Conservation (phyloP, 2,113 vertebrate genomes). For the Oreochromis aureus region DNA sequence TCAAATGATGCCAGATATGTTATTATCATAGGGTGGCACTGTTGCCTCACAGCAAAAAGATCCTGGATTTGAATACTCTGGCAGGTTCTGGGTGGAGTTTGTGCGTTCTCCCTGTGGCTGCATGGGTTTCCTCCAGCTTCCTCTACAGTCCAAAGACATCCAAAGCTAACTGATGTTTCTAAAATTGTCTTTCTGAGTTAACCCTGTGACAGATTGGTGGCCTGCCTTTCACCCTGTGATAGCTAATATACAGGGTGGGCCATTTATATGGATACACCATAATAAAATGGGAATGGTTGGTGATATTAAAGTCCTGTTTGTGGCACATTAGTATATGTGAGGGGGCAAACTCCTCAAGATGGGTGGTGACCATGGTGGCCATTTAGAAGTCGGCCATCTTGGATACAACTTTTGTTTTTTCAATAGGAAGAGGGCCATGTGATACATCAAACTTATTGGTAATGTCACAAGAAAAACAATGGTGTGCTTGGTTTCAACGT, state of each 20-base stretch:
- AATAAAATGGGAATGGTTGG: no score
- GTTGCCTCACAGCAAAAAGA: neutral
- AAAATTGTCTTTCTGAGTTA: neutral
- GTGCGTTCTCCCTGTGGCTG: rapidly evolving
- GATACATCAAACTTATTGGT: no score
- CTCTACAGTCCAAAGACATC: neutral
- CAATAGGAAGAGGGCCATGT: no score
- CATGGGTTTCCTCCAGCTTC: neutral
- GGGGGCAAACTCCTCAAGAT: no score
- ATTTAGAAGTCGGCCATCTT: no score
- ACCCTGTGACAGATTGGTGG: neutral
- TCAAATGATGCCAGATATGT: neutral
- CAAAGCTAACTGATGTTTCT: neutral
- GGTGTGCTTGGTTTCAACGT: no score
- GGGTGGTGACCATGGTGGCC: no score
- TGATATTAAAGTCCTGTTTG: no score
- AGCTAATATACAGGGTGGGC: neutral
- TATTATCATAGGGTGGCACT: neutral
- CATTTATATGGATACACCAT: no score
- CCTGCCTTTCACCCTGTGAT: neutral
- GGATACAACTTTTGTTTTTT: no score
- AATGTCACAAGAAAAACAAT: no score
- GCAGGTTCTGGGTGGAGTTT: neutral
- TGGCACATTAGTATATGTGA: no score
- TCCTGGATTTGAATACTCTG: neutral